Base-by-base conservation (phyloP, 2,797 vertebrate genomes). In the Clarias fuscus region DNA sequence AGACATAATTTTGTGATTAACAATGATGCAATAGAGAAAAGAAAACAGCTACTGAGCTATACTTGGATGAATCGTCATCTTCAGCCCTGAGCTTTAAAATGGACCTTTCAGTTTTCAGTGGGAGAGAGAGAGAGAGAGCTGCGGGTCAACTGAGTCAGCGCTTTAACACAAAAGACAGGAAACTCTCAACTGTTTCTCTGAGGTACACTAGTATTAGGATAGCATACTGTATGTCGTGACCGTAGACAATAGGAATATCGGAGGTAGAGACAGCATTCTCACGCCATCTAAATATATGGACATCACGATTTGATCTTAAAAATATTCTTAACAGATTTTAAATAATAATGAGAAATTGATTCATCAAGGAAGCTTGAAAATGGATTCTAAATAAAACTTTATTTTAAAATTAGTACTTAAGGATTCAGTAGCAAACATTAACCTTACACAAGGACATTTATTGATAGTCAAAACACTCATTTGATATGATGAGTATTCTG, bases 151-250 rank as follows among this genome's bases (percentile, higher is more conserved):
- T 79, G 86, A 84, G 58, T 84, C 86, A 83, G 76, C 67, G 67
- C n/a, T 53, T 71, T 67, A 73, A 18, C 76, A 87, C 58, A 80
- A 87, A 80, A 87, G 67, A 84, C 72, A 83, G 85, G 85, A 86
- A 83, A 83, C n/a, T 27, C 53, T 48, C n/a, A 1, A 76, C 14
- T 33, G 40, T 3, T 27, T 40, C 15, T 61, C 24, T 70, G 18
- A 64, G 10, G 56, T n/a, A 43, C 13, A 62, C 1, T 24, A 43
- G 59, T 30, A 40, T 64, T 43, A 80, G 62, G 62, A 80, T 8
- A 62, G 59, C 59, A 62, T 13, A 18, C 58, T 22, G 10, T 37
- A 59, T 61, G 59, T n/a, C 37, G 24, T 81, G n/a, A 86, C 33
- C 65, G 11, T 8, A 30, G 18, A 72, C 0, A 61, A 73, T 2